Conservation (phyloP, 1,140 invertebrate species). For the Archivesica marissinica region DNA sequence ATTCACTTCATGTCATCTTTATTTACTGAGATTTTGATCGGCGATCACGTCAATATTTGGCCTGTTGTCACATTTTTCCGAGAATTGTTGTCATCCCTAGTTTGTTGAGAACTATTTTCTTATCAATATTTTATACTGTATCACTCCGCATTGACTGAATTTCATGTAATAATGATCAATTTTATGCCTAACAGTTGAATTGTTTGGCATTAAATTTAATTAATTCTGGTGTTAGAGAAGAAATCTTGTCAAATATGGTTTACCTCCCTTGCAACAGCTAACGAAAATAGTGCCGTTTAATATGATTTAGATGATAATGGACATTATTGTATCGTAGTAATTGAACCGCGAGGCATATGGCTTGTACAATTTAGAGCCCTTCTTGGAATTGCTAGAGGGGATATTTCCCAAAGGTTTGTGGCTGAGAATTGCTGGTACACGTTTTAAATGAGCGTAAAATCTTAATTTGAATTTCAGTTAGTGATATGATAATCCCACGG, state of each 20-base stretch:
- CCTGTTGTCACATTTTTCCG: conserved; percentile 2
- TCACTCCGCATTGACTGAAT: conserved; percentile 31
- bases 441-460: conserved; percentile 22
- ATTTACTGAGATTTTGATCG: background rate
- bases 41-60: background rate
- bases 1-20: background rate
- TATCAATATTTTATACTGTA: conserved; percentile 53
- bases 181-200: conserved; percentile 33
- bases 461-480: conserved; percentile 26
- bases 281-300: conserved; percentile 39
- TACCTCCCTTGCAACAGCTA: conserved; percentile 13
- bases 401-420: conserved; percentile 1
- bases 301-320: conserved; percentile 37
- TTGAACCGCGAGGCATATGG: conserved; percentile 5
- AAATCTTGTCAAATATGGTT: conserved; percentile 27
- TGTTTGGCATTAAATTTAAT: conserved; percentile 56
- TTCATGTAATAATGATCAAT: conserved; percentile 53
- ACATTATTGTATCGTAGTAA: conserved; percentile 18
- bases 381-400: background rate
- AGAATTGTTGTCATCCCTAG: conserved; percentile 28
- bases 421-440: background rate
- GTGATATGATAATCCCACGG: background rate
- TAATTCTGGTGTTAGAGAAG: conserved; percentile 27
- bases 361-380: conserved; percentile 13
- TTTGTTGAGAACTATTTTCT: background rate